phyloP scores from a whole-genome alignment of 2,888 invertebrate genomes.

The Apamea monoglypha region DNA sequence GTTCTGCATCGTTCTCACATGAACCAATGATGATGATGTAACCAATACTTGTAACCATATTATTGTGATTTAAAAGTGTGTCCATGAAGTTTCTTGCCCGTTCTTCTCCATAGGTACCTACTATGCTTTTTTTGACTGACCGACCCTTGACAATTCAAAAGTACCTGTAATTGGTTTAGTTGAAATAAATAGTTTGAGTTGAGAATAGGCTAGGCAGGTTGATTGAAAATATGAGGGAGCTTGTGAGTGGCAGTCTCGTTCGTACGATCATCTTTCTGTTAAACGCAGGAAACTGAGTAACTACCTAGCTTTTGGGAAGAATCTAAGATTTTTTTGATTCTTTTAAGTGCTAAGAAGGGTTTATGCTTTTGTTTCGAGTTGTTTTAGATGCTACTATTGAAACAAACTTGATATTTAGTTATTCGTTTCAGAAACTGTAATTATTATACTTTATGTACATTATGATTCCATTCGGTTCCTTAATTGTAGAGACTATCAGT shows the following conservation, averaged over 20 bases:
- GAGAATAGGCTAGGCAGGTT: too few relatives aligned
- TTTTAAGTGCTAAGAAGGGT: background rate
- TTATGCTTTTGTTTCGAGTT: background rate
- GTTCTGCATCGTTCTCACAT: too few relatives aligned
- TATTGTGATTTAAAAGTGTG: too few relatives aligned
- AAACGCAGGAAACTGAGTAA: background rate
- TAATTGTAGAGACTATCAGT: background rate
- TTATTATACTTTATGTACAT: background rate
- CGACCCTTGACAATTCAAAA: too few relatives aligned
- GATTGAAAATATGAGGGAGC: background rate
- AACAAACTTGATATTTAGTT: background rate
- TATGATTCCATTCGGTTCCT: background rate
- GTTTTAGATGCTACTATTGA: background rate
- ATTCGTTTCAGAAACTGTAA: background rate
- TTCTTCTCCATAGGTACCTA: too few relatives aligned
- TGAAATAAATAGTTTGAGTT: too few relatives aligned
- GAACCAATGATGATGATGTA: too few relatives aligned
- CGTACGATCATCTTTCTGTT: background rate
- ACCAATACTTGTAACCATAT: too few relatives aligned
- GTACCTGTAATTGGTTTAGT: too few relatives aligned
- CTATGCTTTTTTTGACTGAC: too few relatives aligned
- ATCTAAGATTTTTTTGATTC: background rate
- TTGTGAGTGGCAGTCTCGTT: conserved; percentile 6
- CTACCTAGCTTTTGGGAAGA: background rate
- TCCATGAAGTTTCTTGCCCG: too few relatives aligned